Evolutionary conservation across 30 jellyfish, hydroid and myxozoan species (phyloP).

Genomic region (Cassiopea andromeda): DNA sequence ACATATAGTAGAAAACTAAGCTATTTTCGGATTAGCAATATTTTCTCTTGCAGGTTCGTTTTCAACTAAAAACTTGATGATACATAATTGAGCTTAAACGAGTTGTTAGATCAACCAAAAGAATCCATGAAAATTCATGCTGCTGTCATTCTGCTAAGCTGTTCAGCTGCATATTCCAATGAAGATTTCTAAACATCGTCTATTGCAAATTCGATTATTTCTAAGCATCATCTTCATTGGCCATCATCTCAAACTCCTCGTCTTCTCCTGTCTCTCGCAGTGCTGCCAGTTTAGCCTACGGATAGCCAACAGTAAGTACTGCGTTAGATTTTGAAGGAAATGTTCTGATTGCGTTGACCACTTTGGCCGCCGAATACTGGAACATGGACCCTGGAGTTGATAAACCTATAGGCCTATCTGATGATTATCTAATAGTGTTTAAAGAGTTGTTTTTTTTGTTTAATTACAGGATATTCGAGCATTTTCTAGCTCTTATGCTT

Average conservation of each 20-base stretch:
- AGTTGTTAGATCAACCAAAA: no score
- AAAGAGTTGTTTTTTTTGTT: background rate
- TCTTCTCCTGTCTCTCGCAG: constrained; percentile 76
- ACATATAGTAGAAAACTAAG: background rate
- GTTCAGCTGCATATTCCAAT: no score
- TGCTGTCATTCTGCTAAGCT: no score
- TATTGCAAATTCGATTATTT: background rate
- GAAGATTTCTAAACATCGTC: no score
- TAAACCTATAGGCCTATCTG: background rate
- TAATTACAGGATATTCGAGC: background rate
- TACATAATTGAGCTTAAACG: no score
- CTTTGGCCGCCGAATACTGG: constrained; percentile 39
- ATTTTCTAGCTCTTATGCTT: background rate
- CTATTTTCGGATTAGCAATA: background rate
- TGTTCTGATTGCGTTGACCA: constrained; percentile 28
- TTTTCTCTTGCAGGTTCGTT: no score
- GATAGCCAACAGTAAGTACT: constrained; percentile 59
- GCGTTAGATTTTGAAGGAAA: background rate
- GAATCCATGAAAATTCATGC: no score
- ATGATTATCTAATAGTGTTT: background rate
- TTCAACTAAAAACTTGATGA: no score
- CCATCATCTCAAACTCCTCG: constrained; percentile 70
- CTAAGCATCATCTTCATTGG: constrained; percentile 29
- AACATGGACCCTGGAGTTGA: background rate
- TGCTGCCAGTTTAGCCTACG: constrained; percentile 82